Percentiles rank a stretch among this genome's conserved stretches.
These are phyloP conservation scores for Ceraclea dissimilis DNA, from an alignment of 2,888 invertebrate species.

Conservation along the genomic window DNA sequence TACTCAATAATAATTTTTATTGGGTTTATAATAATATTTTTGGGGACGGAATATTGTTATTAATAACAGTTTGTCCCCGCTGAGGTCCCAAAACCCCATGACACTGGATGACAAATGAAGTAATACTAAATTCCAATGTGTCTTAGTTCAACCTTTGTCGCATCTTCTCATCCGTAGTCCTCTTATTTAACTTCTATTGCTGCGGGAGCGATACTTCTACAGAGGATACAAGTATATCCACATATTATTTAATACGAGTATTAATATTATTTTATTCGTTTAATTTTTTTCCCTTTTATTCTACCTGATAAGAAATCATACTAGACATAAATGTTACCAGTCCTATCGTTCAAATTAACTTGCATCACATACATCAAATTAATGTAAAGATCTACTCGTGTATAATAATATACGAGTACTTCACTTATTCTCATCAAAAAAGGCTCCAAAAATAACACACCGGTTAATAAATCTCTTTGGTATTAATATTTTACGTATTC, in stretches of 20 bases:
- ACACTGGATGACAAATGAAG: slow-evolving; percentile 14
- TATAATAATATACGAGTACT: too few species aligned
- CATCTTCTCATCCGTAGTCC: background rate
- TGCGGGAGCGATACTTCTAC: background rate
- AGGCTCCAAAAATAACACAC: too few species aligned
- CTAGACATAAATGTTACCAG: background rate
- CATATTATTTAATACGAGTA: too few species aligned
- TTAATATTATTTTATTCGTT: background rate
- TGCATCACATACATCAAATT: too few species aligned
- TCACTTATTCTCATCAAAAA: too few species aligned
- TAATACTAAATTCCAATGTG: slow-evolving; percentile 6
- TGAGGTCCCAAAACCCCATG: slow-evolving; percentile 8
- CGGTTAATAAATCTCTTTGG: too few species aligned
- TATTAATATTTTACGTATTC: too few species aligned
- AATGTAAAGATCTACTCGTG: too few species aligned
- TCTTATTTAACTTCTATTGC: background rate
- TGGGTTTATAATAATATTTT: background rate
- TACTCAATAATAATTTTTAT: slow-evolving; percentile 1
- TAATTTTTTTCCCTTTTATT: background rate
- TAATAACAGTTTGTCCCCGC: background rate
- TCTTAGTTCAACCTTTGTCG: slow-evolving; percentile 1
- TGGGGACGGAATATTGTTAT: background rate
- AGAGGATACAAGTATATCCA: background rate
- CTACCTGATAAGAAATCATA: background rate
- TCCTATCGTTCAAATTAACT: background rate